Base-by-base conservation (phyloP, 2,797 vertebrate species). In the Ibycter americanus region DNA sequence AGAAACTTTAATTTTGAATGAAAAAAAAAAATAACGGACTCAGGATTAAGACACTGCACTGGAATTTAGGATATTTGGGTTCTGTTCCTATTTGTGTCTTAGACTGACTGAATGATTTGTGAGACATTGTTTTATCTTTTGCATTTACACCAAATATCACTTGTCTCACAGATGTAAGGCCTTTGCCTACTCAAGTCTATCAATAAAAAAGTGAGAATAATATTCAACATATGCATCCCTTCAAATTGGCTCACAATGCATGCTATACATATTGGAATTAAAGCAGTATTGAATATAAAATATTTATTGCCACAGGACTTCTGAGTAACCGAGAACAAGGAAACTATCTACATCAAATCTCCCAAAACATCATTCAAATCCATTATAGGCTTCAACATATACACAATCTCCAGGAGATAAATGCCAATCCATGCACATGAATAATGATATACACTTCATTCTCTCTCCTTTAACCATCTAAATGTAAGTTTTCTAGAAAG, bases 1-100 rank as follows among this genome's bases (percentile, higher is more conserved):
- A 14, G 21, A 85, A 93, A 90, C 29, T 83, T 93, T 73, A 89
- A 79, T 94, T 95, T 90, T 87, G n/a, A 87, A 89, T 40, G 21
- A 25, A 90, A 93, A 88, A 94, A 44, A 79, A 46, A 93, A 88
- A 94, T n/a, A 82, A 46, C 8, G 13, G 27, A 2, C 18, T 92
- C 38, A 14, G 38, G 31, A 80, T 83, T 89, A 87, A 71, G 67
- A 78, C 0, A 0, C 32, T 58, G 55, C 23, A 58, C 27, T 71
- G 12, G 26, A 78, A 71, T 58, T 89, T 68, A 61, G 29, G 58
- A 78, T 83, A 58, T 74, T 36, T 87, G 67, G 10, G 38, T 72
- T 83, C 61, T 58, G 36, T 62, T 95, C 65, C 52, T 32, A 61
- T 70, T 82, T 0, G 0, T 42, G 19, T 67, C 63, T 85, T 47